These are phyloP conservation scores for Platypus cylindrus DNA, from an alignment of 2,888 invertebrate genomes.

Conservation along the genomic window DNA sequence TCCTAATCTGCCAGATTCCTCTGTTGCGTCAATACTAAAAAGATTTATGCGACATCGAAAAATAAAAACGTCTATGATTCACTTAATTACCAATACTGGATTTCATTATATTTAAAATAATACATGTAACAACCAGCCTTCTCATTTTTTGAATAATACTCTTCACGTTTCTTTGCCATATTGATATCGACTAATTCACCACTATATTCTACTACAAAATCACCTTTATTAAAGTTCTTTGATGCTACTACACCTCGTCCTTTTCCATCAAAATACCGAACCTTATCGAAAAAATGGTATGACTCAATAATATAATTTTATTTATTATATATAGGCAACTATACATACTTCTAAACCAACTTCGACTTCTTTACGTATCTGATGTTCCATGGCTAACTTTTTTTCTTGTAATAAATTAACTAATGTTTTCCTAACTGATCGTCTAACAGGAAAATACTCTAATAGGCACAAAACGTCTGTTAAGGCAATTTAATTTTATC, in stretches of 20 bases:
- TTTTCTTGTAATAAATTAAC: constrained; percentile 76
- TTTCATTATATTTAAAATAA: constrained; percentile 84
- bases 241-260: constrained; percentile 86
- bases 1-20: constrained; percentile 78
- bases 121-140: constrained; percentile 98
- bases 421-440: constrained; percentile 76
- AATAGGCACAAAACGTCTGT: constrained; percentile 1
- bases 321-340: not conserved
- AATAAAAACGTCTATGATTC: not conserved
- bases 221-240: constrained; percentile 68
- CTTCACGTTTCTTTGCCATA: constrained; percentile 74
- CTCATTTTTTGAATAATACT: constrained; percentile 70
- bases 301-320: not conserved
- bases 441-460: constrained; percentile 78
- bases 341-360: constrained; percentile 78
- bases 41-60: not conserved
- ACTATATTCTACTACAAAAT: constrained; percentile 94
- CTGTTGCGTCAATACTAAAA: constrained; percentile 88
- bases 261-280: constrained; percentile 68
- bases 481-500: constrained; percentile 1
- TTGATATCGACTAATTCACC: constrained; percentile 81
- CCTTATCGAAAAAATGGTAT: constrained; percentile 37
- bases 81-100: constrained; percentile 72
- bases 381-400: constrained; percentile 65
- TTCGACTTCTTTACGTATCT: constrained; percentile 61